Base-by-base conservation (phyloP, 2,797 vertebrate genomes). In the Antrozous pallidus region DNA sequence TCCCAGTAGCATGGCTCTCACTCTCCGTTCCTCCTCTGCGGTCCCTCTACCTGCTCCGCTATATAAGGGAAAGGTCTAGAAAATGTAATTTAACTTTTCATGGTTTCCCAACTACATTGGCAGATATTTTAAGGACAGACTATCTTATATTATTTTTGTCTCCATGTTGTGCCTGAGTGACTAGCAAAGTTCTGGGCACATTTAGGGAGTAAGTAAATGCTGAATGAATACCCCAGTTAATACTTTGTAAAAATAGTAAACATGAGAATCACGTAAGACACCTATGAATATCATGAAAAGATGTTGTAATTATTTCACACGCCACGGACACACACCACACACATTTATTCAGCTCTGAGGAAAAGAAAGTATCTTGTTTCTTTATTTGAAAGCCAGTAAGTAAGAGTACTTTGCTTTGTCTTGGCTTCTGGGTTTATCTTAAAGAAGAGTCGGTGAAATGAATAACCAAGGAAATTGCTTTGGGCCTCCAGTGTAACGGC, bases 311-410 rank as follows among this genome's bases (percentile, higher is more conserved):
- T 45, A 81, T 54, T 42, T 38, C 33, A 83, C 13, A 47, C 12
- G 47, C 14, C 61, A 47, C n/a, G 38, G 17, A 38, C 16, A 67
- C 38, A 67, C 31, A 80, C 14, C 11, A 33, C 31, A 40, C 26
- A 83, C 22, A 28, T 24, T 94, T 78, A 63, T 81, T 95, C 49
- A 91, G n/a, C 61, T 88, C 51, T 49, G 42, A 69, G 14, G 70
- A 81, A 24, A 40, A 75, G 40, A 88, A 20, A 95, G 1, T 61
- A 36, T 80, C 82, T 89, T 93, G 26, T 89, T 95, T 95, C 67
- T 65, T 94, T 65, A 70, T 87, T 74, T 87, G 65, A 94, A 95
- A 88, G 58, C 40, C 42, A 84, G 0, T 63, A 73, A 92, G 20
- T 73, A 63, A 73, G 47, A 69, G 8, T 22, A 33, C 9, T 80